Conservation (phyloP, 2,888 invertebrate species). For the Drosophila histrio region DNA sequence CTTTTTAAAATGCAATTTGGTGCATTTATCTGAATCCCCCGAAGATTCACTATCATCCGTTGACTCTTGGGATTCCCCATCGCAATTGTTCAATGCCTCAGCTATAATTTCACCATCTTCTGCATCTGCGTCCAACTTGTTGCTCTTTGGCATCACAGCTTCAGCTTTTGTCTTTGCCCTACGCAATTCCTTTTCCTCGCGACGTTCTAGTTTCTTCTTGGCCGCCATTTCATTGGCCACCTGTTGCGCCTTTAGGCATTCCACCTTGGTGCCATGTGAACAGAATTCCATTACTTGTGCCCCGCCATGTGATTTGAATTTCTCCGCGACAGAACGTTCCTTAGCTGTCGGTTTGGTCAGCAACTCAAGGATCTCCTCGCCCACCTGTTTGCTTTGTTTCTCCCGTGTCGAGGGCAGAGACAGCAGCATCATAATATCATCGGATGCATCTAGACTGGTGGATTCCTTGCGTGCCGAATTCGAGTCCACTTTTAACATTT, state of each 20-base stretch:
- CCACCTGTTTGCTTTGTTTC: constrained; percentile 96
- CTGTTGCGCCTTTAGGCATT: constrained; percentile 88
- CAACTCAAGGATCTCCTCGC: constrained; percentile 97
- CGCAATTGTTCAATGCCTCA: constrained; percentile 66
- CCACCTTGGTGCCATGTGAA: constrained; percentile 96
- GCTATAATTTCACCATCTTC: constrained; percentile 80
- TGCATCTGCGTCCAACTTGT: constrained; percentile 47
- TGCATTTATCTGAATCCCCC: constrained; percentile 87
- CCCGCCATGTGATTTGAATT: constrained; percentile 97
- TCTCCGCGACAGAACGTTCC: constrained; percentile 96
- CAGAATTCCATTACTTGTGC: constrained; percentile 98
- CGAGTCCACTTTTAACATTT: constrained; percentile 70
- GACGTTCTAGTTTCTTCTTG: constrained; percentile 78
- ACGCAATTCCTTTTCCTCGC: constrained; percentile 59
- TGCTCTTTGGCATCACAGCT: constrained; percentile 7
- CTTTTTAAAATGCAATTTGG: constrained; percentile 97
- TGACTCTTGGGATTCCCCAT: constrained; percentile 64
- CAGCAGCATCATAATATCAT: constrained; percentile 88
- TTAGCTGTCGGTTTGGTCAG: constrained; percentile 98
- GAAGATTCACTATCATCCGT: constrained; percentile 62
- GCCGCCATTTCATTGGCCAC: constrained; percentile 83
- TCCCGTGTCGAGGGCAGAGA: constrained; percentile 94
- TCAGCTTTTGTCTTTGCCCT: constrained; percentile 38
- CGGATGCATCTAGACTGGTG: constrained; percentile 85
- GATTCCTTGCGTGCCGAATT: constrained; percentile 71